Base-by-base conservation (phyloP, 2,888 invertebrate genomes). In the Opisthograptis luteolata region DNA sequence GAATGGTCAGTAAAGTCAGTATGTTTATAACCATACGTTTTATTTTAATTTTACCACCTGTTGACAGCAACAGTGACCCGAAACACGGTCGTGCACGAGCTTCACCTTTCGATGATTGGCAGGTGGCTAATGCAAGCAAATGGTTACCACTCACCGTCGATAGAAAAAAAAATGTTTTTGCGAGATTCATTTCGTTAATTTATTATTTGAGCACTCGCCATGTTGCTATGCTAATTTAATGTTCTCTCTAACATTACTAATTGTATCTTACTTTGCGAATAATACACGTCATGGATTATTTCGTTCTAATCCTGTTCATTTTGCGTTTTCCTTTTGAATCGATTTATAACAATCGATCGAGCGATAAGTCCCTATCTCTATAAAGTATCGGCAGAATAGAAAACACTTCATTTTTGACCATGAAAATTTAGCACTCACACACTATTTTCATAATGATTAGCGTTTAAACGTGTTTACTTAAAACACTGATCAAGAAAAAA, bases 101-200 rank as follows among this genome's bases (percentile, higher is more conserved):
- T 71, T 79, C 81, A 78, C 56, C 37, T 57, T 27, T 14, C 25
- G 54, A 62, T 40, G 43, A 83, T 75, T 81, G 80, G 84, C 82
- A 81, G 73, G 65, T 69, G 62, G 59, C 76, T 87, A 85, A 87
- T 87, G 85, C 80, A 85, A 55, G 69, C 69, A 70, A 73, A 73
- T 73, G 64, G 67, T 53, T 50, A 51, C 58, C 42, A 35, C 14
- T 56, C 56, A 43, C 40, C 10, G 10, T 39, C 22, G 57, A 56
- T 52, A 60, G 64, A 64, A 62, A 59, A 52, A 35, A 27, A 28
- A 59, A 53, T 56, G 49, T 58, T 53, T 54, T 32, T n/a, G 36
- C 42, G 30, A 43, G n/a, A n/a, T n/a, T n/a, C n/a, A n/a, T n/a
- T 32, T 50, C 48, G 42, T 42, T 52, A 50, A 50, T 52, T 49